Evolutionary conservation across 2,888 invertebrate species (phyloP).

Genomic region (Ophion slaviceki): DNA sequence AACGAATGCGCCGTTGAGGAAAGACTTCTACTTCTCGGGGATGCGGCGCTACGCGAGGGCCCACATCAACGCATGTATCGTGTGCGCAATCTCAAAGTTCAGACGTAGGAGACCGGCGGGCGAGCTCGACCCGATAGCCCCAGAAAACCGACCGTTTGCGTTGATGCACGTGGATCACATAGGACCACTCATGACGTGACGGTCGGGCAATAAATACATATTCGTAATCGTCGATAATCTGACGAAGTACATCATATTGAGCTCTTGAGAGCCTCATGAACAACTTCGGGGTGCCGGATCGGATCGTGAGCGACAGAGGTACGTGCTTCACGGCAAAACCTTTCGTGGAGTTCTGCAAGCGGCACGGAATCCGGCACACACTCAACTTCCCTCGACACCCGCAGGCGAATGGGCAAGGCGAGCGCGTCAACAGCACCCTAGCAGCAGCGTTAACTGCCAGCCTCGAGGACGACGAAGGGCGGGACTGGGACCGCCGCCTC

Average conservation of each 20-base stretch:
- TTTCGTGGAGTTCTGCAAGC: slow-evolving; percentile 28
- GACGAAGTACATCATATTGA: background rate
- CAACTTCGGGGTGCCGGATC: slow-evolving; percentile 14
- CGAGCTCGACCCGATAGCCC: too few species aligned
- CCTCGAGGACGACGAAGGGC: slow-evolving; percentile 15
- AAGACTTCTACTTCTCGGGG: slow-evolving; percentile 68
- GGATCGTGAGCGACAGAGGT: slow-evolving; percentile 64
- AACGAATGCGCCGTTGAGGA: slow-evolving; percentile 47
- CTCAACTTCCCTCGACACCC: slow-evolving; percentile 49
- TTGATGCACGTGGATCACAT: slow-evolving; percentile 43
- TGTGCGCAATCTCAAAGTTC: too few species aligned
- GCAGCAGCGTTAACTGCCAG: slow-evolving; percentile 56
- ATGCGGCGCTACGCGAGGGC: slow-evolving; percentile 39
- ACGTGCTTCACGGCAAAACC: slow-evolving; percentile 53
- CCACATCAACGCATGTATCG: too few species aligned
- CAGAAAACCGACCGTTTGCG: too few species aligned
- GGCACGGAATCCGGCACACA: slow-evolving; percentile 48
- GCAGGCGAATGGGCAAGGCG: too few species aligned
- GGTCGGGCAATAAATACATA: slow-evolving; percentile 23
- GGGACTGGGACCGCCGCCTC: slow-evolving; percentile 14
- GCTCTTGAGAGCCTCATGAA: slow-evolving; percentile 50
- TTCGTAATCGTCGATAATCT: slow-evolving; percentile 27
- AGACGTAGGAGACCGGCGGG: too few species aligned
- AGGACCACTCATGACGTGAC: slow-evolving; percentile 65
- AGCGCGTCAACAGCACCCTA: slow-evolving; percentile 57